A percentile compares a stretch with the other conserved stretches of the same genome.
Conservation (phyloP, 2,888 invertebrate species). For the Hyppa rectilinea region DNA sequence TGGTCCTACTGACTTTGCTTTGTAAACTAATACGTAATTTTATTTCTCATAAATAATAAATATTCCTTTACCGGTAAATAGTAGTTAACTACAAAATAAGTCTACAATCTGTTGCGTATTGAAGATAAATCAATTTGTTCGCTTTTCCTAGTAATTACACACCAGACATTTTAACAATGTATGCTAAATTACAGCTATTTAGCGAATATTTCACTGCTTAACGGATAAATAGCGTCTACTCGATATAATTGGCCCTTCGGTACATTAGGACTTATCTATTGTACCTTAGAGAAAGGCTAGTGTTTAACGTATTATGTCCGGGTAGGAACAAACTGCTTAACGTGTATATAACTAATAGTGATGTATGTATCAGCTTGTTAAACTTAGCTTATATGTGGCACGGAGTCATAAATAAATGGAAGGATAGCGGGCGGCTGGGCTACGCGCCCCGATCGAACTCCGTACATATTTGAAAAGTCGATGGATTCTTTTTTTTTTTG, state of each 20-base stretch:
- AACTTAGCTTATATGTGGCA: conserved; percentile 33
- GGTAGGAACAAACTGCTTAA: conserved; percentile 45
- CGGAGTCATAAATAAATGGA: conserved; percentile 40
- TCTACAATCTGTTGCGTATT: conserved; percentile 18
- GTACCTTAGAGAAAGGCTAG: conserved; percentile 56
- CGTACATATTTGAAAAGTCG: neutral
- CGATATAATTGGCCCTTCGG: conserved; percentile 49
- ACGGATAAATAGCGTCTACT: conserved; percentile 49
- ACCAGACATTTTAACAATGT: conserved; percentile 37
- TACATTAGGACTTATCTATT: conserved; percentile 53
- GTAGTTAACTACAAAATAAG: conserved; percentile 24
- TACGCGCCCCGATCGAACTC: too few species aligned
- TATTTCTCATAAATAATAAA: conserved; percentile 5
- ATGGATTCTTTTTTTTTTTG: too few species aligned
- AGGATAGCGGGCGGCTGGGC: neutral
- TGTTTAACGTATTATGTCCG: conserved; percentile 58
- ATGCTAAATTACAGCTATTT: conserved; percentile 48
- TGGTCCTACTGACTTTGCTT: neutral
- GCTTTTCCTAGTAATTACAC: conserved; percentile 39
- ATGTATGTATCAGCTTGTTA: conserved; percentile 37
- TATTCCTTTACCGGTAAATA: conserved; percentile 3
- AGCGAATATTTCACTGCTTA: conserved; percentile 49
- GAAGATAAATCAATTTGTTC: conserved; percentile 44
- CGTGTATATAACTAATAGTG: conserved; percentile 42
- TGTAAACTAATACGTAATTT: neutral